Percentiles rank a stretch among this genome's conserved stretches.
Conservation (phyloP, 2,797 vertebrate genomes). For the Schizopygopsis malacanthus region DNA sequence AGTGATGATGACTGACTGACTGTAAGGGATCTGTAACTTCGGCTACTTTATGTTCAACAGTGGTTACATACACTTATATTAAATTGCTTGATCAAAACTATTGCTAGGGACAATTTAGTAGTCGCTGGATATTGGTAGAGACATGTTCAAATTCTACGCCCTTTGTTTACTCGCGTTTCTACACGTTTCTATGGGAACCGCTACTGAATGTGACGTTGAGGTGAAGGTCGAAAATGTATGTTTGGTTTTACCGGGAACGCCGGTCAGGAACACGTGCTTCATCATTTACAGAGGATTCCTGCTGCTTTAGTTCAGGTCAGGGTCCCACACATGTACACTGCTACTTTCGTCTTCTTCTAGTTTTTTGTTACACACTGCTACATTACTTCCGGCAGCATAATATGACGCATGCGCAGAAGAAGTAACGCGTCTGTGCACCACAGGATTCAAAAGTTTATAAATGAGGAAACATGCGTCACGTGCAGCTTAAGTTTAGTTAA, state of each 20-base stretch:
- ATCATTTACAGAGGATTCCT: constrained; percentile 64
- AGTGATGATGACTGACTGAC: not conserved
- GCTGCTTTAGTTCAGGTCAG: not conserved
- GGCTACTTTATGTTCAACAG: too few species aligned
- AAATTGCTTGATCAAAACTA: too few species aligned
- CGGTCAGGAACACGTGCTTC: constrained; percentile 86
- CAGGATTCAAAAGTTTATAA: not conserved
- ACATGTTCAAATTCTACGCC: not conserved
- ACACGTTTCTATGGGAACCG: not conserved
- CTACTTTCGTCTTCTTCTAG: not conserved
- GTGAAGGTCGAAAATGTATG: not conserved
- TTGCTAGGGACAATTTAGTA: not conserved
- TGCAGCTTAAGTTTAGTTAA: not conserved
- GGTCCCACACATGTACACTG: not conserved
- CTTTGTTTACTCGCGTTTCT: not conserved
- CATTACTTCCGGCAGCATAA: constrained; percentile 4
- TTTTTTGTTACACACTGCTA: not conserved
- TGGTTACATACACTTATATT: too few species aligned
- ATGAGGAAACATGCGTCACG: too few species aligned
- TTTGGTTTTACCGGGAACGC: constrained; percentile 82
- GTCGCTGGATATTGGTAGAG: not conserved
- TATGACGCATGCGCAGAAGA: constrained; percentile 64
- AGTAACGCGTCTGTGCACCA: not conserved
- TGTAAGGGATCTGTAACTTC: too few species aligned
- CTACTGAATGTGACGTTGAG: not conserved